Conservation (phyloP, 2,797 vertebrate species). For the Lindbergichthys nudifrons region DNA sequence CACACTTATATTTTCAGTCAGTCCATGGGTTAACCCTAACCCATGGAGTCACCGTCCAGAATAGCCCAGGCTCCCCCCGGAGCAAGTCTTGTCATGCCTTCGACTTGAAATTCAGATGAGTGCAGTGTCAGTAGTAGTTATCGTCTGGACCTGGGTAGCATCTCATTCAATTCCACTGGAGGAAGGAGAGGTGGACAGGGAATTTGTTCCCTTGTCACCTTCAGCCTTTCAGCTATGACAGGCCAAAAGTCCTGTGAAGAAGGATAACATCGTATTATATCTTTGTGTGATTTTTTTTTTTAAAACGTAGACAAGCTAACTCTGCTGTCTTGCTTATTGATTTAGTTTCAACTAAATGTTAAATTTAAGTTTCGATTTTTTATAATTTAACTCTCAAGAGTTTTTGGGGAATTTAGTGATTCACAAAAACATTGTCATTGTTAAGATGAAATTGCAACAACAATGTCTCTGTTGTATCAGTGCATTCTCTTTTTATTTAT, state of each 20-base stretch:
- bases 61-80: conserved; percentile 34
- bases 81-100: conserved; percentile 59
- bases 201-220: conserved; percentile 48
- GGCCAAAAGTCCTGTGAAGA: neutral
- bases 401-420: neutral
- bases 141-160: conserved; percentile 58
- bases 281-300: neutral
- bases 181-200: conserved; percentile 18
- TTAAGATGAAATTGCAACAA: neutral
- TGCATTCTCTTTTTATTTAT: neutral
- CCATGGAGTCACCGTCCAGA: conserved; percentile 37
- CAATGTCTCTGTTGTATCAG: neutral
- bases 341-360: neutral
- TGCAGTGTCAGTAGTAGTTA: conserved; percentile 71
- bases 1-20: conserved; percentile 45
- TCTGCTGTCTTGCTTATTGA: neutral
- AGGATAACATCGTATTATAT: neutral
- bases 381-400: neutral
- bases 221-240: conserved; percentile 22
- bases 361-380: neutral
- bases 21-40: no score
- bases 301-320: neutral
- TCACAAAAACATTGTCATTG: neutral
- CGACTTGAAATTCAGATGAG: conserved; percentile 78
- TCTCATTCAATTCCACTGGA: conserved; percentile 53